A percentile compares a stretch with the other conserved stretches of the same genome.
These are phyloP conservation scores for Chaetodon trifasciatus DNA, from an alignment of 2,797 vertebrate genomes.

Conservation along the genomic window DNA sequence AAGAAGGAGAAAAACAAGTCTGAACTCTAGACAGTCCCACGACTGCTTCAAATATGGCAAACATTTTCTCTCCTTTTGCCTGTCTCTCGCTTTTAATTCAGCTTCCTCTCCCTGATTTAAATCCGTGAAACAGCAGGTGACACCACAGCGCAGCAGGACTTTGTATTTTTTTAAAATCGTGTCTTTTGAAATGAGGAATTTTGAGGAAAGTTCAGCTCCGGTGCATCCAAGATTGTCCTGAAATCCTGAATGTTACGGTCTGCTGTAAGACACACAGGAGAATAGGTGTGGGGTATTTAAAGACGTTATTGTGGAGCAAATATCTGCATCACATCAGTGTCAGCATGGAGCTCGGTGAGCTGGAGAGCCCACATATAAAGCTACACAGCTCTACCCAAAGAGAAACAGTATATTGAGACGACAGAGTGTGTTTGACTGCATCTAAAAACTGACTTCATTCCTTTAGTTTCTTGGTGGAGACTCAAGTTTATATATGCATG, in stretches of 20 bases:
- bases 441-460: neutral
- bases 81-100: constrained; percentile 39
- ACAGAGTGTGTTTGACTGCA: neutral
- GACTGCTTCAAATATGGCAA: constrained; percentile 55
- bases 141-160: constrained; percentile 47
- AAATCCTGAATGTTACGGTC: constrained; percentile 27
- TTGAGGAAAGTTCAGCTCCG: constrained; percentile 46
- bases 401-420: neutral
- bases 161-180: constrained; percentile 43
- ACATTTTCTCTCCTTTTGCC: constrained; percentile 25
- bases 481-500: neutral
- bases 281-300: constrained; percentile 3
- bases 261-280: constrained; percentile 2
- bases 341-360: constrained; percentile 3
- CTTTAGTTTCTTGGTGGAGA: neutral
- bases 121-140: constrained; percentile 61
- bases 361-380: neutral
- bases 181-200: constrained; percentile 38
- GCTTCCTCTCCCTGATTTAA: constrained; percentile 37
- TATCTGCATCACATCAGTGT: constrained; percentile 16
- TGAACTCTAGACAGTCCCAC: constrained; percentile 69
- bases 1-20: constrained; percentile 65
- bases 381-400: neutral
- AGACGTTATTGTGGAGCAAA: neutral
- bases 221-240: constrained; percentile 28